These are phyloP conservation scores for Ctenodactylus gundi DNA, from an alignment of 2,113 vertebrate genomes.

Conservation along the genomic window DNA sequence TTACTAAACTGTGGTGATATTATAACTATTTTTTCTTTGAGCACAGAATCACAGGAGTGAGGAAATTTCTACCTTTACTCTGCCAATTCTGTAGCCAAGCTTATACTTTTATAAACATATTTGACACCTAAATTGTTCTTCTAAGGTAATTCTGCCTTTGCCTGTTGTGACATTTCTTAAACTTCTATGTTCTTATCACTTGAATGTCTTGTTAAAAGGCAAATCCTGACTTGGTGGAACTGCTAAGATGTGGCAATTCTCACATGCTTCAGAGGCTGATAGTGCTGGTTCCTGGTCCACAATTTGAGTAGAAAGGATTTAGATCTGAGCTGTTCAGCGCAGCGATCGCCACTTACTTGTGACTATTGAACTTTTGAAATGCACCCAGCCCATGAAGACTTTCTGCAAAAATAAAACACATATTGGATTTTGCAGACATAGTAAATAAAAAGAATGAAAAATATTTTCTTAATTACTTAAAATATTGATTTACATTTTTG, in stretches of 20 bases:
- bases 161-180: neutral
- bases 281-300: neutral
- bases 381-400: neutral
- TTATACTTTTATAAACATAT: neutral
- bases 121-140: neutral
- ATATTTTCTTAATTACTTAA: neutral
- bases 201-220: neutral
- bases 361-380: neutral
- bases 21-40: neutral
- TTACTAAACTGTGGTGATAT: neutral
- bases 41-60: neutral
- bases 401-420: neutral
- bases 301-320: neutral
- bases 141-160: neutral
- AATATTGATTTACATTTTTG: neutral
- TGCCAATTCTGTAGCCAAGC: neutral
- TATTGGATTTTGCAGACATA: neutral
- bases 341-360: accelerated
- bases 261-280: neutral
- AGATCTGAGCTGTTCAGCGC: accelerated
- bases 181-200: neutral
- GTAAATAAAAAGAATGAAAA: neutral
- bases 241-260: neutral
- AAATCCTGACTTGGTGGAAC: neutral
- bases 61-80: neutral